phyloP scores from a whole-genome alignment of 2,113 vertebrate species.

The Grus americana region DNA sequence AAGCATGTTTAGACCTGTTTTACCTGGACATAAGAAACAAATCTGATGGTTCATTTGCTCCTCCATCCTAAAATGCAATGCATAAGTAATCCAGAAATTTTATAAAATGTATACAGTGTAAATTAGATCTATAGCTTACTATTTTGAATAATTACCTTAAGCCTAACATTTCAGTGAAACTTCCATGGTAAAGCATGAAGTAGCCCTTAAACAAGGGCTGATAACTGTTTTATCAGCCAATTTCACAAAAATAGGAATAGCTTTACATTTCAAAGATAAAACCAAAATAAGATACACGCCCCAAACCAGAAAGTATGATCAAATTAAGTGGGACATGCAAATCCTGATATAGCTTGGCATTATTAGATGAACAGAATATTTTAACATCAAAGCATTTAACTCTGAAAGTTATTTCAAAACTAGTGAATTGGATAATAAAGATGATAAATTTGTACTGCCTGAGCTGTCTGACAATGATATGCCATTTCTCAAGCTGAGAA shows the following conservation, averaged over 20 bases:
- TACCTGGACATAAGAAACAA: not conserved
- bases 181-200: not conserved
- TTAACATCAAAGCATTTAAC: constrained; percentile 35
- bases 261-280: constrained; percentile 9
- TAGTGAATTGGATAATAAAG: constrained; percentile 31
- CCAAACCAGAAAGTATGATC: not conserved
- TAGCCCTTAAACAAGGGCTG: not conserved
- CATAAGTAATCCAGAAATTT: not conserved
- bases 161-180: not conserved
- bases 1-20: not conserved
- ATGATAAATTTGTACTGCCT: constrained; percentile 32
- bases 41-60: not conserved
- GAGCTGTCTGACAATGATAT: not conserved
- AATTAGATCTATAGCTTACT: not conserved
- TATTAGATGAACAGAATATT: constrained; percentile 26
- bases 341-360: constrained; percentile 17
- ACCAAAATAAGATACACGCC: not conserved
- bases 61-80: not conserved
- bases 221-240: not conserved
- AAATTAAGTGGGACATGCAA: constrained; percentile 37
- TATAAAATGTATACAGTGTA: not conserved
- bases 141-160: not conserved
- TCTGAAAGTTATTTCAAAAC: constrained; percentile 18
- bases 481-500: constrained; percentile 53
- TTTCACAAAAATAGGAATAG: not conserved